phyloP scores from a whole-genome alignment of 1,140 invertebrate species.

The Saccostrea cuccullata region DNA sequence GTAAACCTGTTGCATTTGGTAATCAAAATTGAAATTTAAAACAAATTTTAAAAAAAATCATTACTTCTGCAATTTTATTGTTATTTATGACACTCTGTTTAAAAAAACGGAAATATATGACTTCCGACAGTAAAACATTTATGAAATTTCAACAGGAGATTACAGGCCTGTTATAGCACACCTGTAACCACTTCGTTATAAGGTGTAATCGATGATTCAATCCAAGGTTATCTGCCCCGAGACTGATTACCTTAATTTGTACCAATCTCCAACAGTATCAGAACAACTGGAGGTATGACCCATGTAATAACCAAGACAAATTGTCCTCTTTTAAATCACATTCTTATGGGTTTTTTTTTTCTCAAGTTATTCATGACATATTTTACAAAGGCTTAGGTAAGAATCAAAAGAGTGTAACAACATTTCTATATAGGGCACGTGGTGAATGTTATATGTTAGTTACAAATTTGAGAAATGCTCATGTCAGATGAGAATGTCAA shows the following conservation, averaged over 20 bases:
- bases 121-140: no score
- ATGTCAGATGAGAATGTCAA: neutral
- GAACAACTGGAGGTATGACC: neutral
- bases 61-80: no score
- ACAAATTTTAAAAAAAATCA: no score
- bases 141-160: no score
- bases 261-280: neutral
- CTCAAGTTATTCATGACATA: neutral
- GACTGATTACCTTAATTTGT: neutral
- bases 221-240: neutral
- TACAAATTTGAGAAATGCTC: constrained; percentile 10
- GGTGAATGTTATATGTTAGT: neutral
- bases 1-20: no score
- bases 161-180: neutral
- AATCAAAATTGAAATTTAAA: no score
- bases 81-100: no score
- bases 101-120: no score
- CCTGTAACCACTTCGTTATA: neutral
- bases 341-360: neutral
- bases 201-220: neutral
- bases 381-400: neutral
- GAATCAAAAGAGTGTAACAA: neutral
- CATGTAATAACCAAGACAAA: neutral
- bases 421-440: neutral
- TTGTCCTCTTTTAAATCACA: neutral